A percentile compares a stretch with the other conserved stretches of the same genome.
Conservation (phyloP, 2,113 vertebrate species). For the Balaeniceps rex region DNA sequence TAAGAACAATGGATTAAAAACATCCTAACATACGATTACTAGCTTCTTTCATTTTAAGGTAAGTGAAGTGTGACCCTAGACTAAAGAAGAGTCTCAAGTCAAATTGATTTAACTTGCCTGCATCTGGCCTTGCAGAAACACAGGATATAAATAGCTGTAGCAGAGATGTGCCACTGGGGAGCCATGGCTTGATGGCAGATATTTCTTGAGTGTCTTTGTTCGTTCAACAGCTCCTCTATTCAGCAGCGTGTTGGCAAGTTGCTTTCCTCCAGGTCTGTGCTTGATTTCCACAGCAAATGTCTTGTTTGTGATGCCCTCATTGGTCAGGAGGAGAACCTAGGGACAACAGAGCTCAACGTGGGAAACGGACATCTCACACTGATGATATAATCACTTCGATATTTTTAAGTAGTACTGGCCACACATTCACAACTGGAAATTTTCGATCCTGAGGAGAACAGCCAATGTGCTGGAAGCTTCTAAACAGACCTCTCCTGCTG, state of each 20-base stretch:
- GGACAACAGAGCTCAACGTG: background rate
- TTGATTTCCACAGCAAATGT: background rate
- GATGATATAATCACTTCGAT: background rate
- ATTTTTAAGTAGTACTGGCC: background rate
- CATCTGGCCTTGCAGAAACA: background rate
- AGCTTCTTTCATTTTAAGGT: background rate
- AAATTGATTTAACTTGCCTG: background rate
- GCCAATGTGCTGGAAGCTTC: background rate
- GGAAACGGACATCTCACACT: background rate
- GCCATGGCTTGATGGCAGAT: background rate
- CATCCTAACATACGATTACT: background rate
- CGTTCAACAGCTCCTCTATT: background rate
- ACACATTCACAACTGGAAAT: background rate
- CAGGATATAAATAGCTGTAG: background rate
- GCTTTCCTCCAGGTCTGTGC: background rate
- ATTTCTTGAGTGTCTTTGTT: background rate
- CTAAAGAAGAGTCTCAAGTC: background rate
- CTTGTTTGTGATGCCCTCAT: background rate
- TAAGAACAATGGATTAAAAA: background rate
- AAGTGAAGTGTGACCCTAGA: background rate
- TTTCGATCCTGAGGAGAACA: background rate
- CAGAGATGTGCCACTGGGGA: background rate
- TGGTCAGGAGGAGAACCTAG: background rate
- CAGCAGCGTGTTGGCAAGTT: background rate
- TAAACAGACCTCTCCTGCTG: background rate